Percentiles rank a stretch among this genome's conserved stretches.
Conservation (phyloP, 2,113 vertebrate genomes). For the Crotophaga sulcirostris region DNA sequence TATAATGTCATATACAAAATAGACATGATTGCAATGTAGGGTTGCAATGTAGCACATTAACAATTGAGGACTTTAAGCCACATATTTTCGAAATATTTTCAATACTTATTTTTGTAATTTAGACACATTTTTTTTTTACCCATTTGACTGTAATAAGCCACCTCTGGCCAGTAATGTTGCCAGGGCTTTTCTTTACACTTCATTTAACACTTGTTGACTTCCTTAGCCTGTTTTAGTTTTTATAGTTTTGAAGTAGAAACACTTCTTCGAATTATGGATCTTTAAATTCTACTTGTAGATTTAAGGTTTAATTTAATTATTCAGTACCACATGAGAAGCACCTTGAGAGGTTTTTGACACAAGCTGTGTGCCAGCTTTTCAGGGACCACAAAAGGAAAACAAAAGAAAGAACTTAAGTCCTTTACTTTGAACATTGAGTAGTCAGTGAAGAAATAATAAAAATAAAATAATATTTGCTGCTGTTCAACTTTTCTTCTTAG, state of each 20-base stretch:
- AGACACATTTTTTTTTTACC: neutral
- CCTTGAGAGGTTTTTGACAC: neutral
- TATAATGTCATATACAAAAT: neutral
- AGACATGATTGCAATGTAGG: neutral
- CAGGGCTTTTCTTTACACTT: neutral
- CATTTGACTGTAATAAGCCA: neutral
- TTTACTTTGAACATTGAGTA: neutral
- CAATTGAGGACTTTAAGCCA: fast-evolving
- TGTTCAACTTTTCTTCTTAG: neutral
- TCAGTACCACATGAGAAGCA: neutral
- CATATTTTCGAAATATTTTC: neutral
- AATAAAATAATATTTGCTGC: neutral
- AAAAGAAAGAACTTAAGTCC: neutral
- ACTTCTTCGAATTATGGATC: neutral
- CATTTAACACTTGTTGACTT: neutral
- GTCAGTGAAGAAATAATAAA: neutral
- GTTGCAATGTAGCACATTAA: neutral
- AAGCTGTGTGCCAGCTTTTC: neutral
- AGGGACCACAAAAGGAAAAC: neutral
- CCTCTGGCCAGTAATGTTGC: neutral
- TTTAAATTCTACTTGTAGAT: neutral
- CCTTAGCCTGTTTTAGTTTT: neutral
- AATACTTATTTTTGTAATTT: neutral
- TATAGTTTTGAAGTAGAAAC: neutral
- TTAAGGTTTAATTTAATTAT: neutral